Conservation (phyloP, 1,140 invertebrate genomes). For the Saccostrea glomerata region DNA sequence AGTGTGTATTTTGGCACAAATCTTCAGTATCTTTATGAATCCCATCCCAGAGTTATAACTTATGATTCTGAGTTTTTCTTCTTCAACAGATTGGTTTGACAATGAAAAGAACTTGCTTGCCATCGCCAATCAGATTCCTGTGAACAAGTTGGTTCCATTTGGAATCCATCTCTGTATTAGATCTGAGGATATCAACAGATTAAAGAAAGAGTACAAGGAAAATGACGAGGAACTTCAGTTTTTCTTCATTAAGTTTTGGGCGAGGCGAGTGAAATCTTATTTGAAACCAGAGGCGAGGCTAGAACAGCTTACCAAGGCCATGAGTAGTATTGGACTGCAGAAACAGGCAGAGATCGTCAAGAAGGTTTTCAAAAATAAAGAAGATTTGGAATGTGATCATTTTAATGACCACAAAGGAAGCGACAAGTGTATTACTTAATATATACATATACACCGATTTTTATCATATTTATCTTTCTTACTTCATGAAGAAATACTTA, state of each 20-base stretch:
- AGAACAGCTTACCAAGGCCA: background rate
- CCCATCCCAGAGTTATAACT: no score
- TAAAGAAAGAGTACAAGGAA: background rate
- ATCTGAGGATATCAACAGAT: background rate
- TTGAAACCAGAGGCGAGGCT: background rate
- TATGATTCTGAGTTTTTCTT: background rate
- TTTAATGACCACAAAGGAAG: background rate
- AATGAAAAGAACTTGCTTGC: background rate
- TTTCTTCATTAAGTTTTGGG: slow-evolving; percentile 2
- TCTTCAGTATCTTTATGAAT: no score
- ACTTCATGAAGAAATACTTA: no score
- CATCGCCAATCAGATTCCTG: background rate
- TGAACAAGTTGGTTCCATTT: background rate
- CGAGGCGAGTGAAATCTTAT: background rate
- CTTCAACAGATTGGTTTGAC: background rate
- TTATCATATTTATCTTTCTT: no score
- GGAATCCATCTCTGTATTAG: background rate
- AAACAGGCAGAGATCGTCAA: background rate
- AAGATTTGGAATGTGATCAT: background rate
- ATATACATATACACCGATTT: no score
- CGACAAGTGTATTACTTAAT: background rate
- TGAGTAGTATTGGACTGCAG: background rate
- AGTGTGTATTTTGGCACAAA: no score
- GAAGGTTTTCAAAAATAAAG: background rate
- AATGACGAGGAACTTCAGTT: background rate